A percentile compares a stretch with the other conserved stretches of the same genome.
Conservation (phyloP, 23 tunicate genomes). For the Corella eumyota region DNA sequence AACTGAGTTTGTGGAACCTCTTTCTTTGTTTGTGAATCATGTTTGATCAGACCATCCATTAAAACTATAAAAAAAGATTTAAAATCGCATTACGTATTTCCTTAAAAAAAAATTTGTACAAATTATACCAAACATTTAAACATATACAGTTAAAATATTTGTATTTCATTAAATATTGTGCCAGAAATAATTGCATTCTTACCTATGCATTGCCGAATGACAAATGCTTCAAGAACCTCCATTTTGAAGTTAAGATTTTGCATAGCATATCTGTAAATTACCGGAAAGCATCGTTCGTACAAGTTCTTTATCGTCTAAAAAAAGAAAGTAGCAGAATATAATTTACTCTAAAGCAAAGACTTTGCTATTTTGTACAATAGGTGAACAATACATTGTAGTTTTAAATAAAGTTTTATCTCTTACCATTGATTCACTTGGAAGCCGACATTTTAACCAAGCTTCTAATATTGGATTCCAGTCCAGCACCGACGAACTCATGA, state of each 20-base stretch:
- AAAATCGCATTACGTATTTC: not conserved
- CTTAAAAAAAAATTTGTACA: too few relatives aligned
- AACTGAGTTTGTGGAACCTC: conserved; percentile 19
- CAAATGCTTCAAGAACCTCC: conserved; percentile 87
- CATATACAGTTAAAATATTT: too few relatives aligned
- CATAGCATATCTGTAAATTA: conserved; percentile 57
- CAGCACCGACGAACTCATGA: conserved; percentile 93
- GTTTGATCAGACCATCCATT: conserved; percentile 70
- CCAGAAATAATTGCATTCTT: too few relatives aligned
- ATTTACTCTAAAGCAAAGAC: too few relatives aligned
- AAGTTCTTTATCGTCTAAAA: conserved; percentile 38
- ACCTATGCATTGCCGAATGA: conserved; percentile 86
- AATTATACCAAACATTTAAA: too few relatives aligned
- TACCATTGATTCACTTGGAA: conserved; percentile 43
- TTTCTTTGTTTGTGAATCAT: conserved; percentile 29
- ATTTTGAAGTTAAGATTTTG: conserved; percentile 84
- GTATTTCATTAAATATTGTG: too few relatives aligned
- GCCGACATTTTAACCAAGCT: conserved; percentile 70
- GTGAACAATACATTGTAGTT: too few relatives aligned
- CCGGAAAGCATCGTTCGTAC: conserved; percentile 54
- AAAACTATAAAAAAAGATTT: conserved; percentile 25
- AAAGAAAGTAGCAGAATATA: too few relatives aligned
- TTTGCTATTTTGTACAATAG: too few relatives aligned
- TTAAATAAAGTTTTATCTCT: too few relatives aligned
- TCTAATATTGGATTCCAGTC: conserved; percentile 70